Percentiles rank a stretch among this genome's conserved stretches.
Evolutionary conservation across 2,113 vertebrate genomes (phyloP).

Genomic region (Zapornia atra): DNA sequence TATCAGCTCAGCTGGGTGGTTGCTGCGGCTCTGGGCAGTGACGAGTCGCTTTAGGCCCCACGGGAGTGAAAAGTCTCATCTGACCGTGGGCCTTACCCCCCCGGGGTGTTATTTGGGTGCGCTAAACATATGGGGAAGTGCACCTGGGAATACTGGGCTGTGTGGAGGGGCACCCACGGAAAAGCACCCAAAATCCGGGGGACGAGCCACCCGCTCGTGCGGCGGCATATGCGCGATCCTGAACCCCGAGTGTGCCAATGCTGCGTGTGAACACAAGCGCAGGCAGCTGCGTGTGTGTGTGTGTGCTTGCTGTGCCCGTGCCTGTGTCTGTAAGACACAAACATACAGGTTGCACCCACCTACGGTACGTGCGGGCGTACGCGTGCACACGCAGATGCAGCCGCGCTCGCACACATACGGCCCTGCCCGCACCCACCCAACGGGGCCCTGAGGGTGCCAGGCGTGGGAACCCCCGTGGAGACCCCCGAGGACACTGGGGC

Average conservation of each 20-base stretch:
- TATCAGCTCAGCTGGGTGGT: background rate
- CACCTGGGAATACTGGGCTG: accelerated
- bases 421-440: background rate
- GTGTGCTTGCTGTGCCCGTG: accelerated
- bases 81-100: background rate
- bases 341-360: accelerated
- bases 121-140: accelerated
- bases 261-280: accelerated
- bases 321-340: accelerated
- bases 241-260: accelerated
- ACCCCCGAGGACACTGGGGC: accelerated
- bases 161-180: background rate
- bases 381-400: too few species aligned
- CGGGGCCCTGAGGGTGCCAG: background rate
- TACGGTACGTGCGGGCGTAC: accelerated
- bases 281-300: accelerated
- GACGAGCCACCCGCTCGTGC: accelerated
- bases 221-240: accelerated
- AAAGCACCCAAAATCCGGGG: accelerated
- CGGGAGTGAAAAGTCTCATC: background rate
- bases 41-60: background rate
- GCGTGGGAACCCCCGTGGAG: background rate
- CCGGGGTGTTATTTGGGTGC: accelerated
- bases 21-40: background rate
- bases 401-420: accelerated